These are phyloP conservation scores for Catostylus mosaicus DNA, from an alignment of 30 jellyfish, hydroid and myxozoan species.

Conservation along the genomic window DNA sequence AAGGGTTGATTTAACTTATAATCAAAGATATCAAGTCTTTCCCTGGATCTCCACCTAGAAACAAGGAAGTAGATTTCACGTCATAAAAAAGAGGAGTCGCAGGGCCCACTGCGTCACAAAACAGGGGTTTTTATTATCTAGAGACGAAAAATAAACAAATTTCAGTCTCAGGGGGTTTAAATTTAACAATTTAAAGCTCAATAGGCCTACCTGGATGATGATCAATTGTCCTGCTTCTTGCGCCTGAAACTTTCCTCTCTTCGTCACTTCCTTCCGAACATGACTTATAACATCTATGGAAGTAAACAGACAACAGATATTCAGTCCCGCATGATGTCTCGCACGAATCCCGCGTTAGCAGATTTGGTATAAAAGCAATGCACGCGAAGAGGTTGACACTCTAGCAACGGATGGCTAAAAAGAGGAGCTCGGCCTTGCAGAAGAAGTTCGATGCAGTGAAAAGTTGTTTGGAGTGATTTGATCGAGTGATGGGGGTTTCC, in stretches of 20 bases:
- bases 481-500: neutral
- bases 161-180: neutral
- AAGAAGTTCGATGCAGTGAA: neutral
- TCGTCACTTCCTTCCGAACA: slow-evolving; percentile 70
- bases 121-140: neutral
- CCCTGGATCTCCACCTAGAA: too few relatives aligned
- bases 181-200: neutral
- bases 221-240: neutral
- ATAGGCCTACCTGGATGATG: neutral
- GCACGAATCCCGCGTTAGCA: slow-evolving; percentile 4
- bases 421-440: neutral
- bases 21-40: too few relatives aligned
- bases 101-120: neutral
- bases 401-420: neutral
- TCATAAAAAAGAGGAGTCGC: neutral
- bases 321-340: neutral
- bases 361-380: neutral
- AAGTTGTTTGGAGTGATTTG: neutral
- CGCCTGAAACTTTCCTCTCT: slow-evolving; percentile 10
- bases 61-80: neutral
- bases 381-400: neutral
- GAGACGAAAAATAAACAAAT: neutral
- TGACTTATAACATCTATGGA: slow-evolving; percentile 52
- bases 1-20: too few relatives aligned
- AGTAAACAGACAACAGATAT: neutral